Evolutionary conservation across 2,797 vertebrate genomes (phyloP), one percentile per base, ranked within the genome.

Genomic region (Alouatta caraya): DNA sequence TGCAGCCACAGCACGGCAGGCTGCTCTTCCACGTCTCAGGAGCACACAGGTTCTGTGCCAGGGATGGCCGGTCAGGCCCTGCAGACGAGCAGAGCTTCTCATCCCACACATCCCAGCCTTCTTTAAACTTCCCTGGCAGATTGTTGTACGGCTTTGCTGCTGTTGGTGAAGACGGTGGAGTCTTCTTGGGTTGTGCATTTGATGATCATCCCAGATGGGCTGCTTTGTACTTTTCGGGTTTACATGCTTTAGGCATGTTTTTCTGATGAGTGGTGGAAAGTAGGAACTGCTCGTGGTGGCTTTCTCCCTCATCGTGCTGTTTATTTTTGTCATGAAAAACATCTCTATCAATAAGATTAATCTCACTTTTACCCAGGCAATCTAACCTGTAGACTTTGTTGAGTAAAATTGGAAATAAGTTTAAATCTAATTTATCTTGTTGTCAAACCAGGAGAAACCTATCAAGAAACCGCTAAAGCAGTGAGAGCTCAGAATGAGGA

Each of bases 21-120:
- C 76, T 44, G 39, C 30, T 50, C 33, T 88, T 92, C 82, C 57
- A 75, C 81, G 11, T 67, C 80, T 8, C 92, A 50, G 97, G 67
- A 48, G 91, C 73, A 0, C 78, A 1, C 8, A 55, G 96, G 89
- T 97, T 78, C 75, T 57, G 92, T 72, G 70, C 93, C 78, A 3
- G 97, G 96, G 61, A 46, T 92, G 98, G 96, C 94, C 97, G 94
- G 67, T 46, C 96, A 86, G 93, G 93, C 76, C 96, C 96, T 92
- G 78, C 96, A 75, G 92, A 93, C 82, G 26, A 57, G 52, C 13
- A 82, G 88, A 96, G 97, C 97, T 96, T 95, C 97, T 98, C 10
- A 94, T 95, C 76, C 22, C 26, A 13, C 15, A 13, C 88, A 8
- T 33, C 26, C 57, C 94, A 80, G 59, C 57, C 81, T 64, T 94